A percentile compares a stretch with the other conserved stretches of the same genome.
Conservation (phyloP, 2,797 vertebrate species). For the Danio tinwini region DNA sequence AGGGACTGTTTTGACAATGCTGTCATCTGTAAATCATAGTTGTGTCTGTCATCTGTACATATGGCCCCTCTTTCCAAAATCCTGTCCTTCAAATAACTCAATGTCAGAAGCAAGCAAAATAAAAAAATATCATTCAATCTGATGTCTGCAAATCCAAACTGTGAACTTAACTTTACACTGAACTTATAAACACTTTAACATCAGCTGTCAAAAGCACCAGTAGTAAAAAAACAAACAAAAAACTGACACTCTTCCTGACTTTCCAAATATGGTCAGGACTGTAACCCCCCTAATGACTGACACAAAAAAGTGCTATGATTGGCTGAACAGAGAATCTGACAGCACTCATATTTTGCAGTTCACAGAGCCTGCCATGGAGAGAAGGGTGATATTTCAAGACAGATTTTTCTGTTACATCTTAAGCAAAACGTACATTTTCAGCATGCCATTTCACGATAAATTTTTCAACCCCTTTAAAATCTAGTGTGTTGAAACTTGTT, state of each 20-base stretch:
- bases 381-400: neutral
- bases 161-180: neutral
- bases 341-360: conserved; percentile 1
- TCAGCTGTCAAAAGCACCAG: neutral
- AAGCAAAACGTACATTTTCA: neutral
- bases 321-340: conserved; percentile 8
- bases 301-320: neutral
- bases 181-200: conserved; percentile 4
- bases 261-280: neutral
- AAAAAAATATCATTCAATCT: neutral
- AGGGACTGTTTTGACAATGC: too few species aligned
- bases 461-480: conserved; percentile 13
- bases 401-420: conserved; percentile 5
- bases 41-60: neutral
- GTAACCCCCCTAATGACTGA: neutral
- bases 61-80: neutral
- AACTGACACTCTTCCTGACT: neutral
- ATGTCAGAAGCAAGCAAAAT: neutral
- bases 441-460: neutral
- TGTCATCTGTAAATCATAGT: too few species aligned
- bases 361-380: neutral
- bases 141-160: conserved; percentile 7
- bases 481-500: conserved; percentile 8
- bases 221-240: conserved; percentile 9
- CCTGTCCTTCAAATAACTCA: neutral